Base-by-base conservation (phyloP, 2,797 vertebrate species). In the Parotocinclus haroldoi region DNA sequence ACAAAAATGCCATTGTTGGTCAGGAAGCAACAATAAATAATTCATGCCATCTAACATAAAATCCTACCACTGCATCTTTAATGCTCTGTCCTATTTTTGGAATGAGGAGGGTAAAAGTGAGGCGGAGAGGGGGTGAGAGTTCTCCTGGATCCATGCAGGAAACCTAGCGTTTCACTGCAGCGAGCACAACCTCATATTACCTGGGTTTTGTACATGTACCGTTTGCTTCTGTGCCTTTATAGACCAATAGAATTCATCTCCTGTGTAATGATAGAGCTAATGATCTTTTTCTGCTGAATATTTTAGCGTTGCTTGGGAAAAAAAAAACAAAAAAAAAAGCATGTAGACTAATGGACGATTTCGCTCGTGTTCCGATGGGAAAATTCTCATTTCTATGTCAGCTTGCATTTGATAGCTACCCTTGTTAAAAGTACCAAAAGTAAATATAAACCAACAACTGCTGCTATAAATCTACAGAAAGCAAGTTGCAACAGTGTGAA, bases 81-180 rank as follows among this genome's bases (percentile, higher is more conserved):
- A 62, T 50, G 10, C 18, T 70, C 46, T 61, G 55, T 63, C 70
- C 64, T 55, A 56, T 64, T 74, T 57, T 55, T 63, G 69, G 73
- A n/a, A 67, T 71, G 48, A 27, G 62, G 11, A 62, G 55, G 49
- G 55, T 66, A 14, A 48, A 59, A 70, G 70, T 44, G 7, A 64
- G 66, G 67, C 57, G 67, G 71, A 72, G 68, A 27, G 48, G 39
- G 82, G 85, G 83, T 80, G 82, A 86, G 82, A 85, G 86, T 72
- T 78, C 55, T 87, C 88, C 87, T 90, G 90, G 84, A 91, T 91
- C 89, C 85, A 83, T 87, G 85, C 89, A 87, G 86, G 83, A 87
- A 85, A 82, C 55, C 50, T 48, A 78, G 78, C 84, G 84, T 89
- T 90, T 89, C 87, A 84, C 80, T 86, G 89, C 89, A 87, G 86